phyloP scores from a whole-genome alignment of 2,888 invertebrate genomes.

The Melinopterus prodromus region DNA sequence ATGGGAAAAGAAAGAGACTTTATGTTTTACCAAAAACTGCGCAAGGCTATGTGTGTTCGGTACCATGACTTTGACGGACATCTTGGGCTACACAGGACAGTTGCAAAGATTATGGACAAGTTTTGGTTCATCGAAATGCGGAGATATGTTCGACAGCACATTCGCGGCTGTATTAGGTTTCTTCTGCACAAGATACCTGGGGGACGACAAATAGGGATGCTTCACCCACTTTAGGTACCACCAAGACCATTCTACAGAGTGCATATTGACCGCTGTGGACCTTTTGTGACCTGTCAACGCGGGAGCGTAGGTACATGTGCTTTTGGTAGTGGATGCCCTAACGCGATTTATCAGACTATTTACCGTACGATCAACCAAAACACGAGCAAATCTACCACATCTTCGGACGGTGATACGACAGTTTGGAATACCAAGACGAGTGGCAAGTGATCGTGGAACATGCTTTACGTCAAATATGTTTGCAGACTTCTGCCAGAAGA shows the following conservation, averaged over 20 bases:
- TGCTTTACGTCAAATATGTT: conserved; percentile 37
- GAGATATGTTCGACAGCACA: conserved; percentile 9
- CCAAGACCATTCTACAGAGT: background rate
- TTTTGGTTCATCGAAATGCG: conserved; percentile 29
- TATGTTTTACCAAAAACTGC: conserved; percentile 38
- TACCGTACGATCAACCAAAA: conserved; percentile 28
- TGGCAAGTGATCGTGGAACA: conserved; percentile 44
- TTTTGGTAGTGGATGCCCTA: conserved; percentile 41
- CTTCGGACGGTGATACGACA: conserved; percentile 33
- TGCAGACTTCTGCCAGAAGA: conserved; percentile 10
- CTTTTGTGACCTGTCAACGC: background rate
- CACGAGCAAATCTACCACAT: conserved; percentile 18
- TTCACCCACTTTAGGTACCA: background rate
- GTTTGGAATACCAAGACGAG: conserved; percentile 38
- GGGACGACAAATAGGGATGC: background rate
- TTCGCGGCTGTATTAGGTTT: background rate
- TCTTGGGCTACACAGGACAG: conserved; percentile 35
- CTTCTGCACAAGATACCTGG: background rate
- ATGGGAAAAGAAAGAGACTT: conserved; percentile 27
- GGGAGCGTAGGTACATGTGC: conserved; percentile 33
- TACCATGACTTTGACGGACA: conserved; percentile 40
- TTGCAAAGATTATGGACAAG: conserved; percentile 27
- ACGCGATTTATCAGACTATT: conserved; percentile 38
- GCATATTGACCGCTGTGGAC: background rate
- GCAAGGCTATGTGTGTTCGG: conserved; percentile 38